Evolutionary conservation across 2,113 vertebrate genomes (phyloP).

Genomic region (Megalops atlanticus): DNA sequence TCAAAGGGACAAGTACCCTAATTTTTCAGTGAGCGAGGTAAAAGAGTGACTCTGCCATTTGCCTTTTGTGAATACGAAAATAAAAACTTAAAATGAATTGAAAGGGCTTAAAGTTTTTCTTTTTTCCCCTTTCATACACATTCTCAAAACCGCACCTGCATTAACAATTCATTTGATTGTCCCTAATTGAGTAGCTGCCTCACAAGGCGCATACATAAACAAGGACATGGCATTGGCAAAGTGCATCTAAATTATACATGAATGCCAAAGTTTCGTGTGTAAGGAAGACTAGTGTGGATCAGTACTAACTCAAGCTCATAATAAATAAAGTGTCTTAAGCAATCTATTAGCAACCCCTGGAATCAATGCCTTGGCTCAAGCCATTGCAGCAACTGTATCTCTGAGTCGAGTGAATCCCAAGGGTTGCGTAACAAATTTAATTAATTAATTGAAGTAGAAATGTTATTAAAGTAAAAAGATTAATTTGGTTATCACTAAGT

Average conservation of each 20-base stretch:
- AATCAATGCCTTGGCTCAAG: background rate
- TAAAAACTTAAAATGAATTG: background rate
- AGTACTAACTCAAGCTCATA: conserved; percentile 13
- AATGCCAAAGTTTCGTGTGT: conserved; percentile 11
- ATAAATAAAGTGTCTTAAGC: background rate
- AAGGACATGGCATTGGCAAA: background rate
- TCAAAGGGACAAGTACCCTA: conserved; percentile 20
- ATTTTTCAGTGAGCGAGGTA: background rate
- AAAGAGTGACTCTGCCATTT: background rate
- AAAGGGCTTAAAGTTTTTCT: background rate
- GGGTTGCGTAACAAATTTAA: conserved; percentile 8
- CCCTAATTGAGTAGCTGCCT: conserved; percentile 8
- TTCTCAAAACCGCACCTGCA: background rate
- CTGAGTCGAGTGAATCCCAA: background rate
- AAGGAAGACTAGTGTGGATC: background rate
- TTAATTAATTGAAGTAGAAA: conserved; percentile 4
- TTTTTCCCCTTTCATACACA: too few species aligned
- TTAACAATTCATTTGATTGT: conserved; percentile 8
- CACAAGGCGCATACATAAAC: conserved; percentile 6
- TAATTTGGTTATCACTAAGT: background rate
- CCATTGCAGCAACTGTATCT: background rate
- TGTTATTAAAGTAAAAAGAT: too few species aligned
- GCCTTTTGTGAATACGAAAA: background rate
- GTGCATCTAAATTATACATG: conserved; percentile 16
- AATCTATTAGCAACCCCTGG: background rate